Percentiles rank a stretch among this genome's conserved stretches.
Conservation (phyloP, 2,888 invertebrate genomes). For the Thecocarcelia acutangulata region DNA sequence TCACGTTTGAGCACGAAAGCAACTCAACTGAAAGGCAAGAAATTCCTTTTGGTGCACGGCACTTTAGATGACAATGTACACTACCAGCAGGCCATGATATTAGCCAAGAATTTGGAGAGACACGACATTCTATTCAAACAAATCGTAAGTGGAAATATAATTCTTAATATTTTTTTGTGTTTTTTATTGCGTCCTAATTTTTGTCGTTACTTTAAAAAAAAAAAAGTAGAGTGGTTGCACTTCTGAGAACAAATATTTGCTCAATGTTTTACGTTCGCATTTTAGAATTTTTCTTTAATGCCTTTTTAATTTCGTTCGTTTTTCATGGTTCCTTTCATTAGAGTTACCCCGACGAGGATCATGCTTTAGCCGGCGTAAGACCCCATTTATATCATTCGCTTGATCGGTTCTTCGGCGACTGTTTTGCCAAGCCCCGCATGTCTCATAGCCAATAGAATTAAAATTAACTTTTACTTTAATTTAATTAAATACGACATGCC, state of each 20-base stretch:
- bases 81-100: constrained; percentile 96
- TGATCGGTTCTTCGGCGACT: constrained; percentile 88
- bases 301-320: too few species aligned
- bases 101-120: constrained; percentile 92
- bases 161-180: neutral
- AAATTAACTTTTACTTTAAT: constrained; percentile 7
- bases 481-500: constrained; percentile 36
- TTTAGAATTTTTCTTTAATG: neutral
- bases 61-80: constrained; percentile 98
- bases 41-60: constrained; percentile 95
- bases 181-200: too few species aligned
- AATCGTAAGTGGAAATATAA: constrained; percentile 85
- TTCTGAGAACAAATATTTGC: too few species aligned
- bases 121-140: constrained; percentile 94
- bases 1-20: constrained; percentile 89
- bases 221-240: too few species aligned
- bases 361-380: constrained; percentile 90
- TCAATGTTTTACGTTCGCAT: too few species aligned
- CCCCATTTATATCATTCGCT: constrained; percentile 94
- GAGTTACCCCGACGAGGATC: constrained; percentile 97
- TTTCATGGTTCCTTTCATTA: too few species aligned
- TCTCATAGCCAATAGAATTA: constrained; percentile 70
- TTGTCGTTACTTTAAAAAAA: too few species aligned
- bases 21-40: constrained; percentile 86
- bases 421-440: constrained; percentile 77